Base-by-base conservation (phyloP, 2,113 vertebrate species). In the Oreochromis aureus region DNA sequence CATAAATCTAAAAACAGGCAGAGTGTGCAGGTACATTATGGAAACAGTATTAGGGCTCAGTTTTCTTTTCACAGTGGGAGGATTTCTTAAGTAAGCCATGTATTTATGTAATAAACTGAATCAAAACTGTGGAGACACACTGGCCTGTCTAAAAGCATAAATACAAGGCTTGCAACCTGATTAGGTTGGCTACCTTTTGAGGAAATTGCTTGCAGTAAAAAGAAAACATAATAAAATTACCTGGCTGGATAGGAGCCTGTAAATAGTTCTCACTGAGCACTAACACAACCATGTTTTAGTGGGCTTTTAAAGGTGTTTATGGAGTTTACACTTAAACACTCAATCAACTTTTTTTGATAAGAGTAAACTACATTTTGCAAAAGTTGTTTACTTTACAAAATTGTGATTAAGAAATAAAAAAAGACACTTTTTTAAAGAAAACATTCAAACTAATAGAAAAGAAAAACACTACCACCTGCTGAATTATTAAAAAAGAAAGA, bases 191-290 rank as follows among this genome's bases (percentile, higher is more conserved):
- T 87, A 73, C 66, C 24, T 69, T 86, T 89, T 85, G 48, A 84
- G 80, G 80, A 85, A 92, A 89, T 76, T 78, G 82, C 61, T 82
- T 55, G 32, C 59, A 51, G 81, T 55, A 66, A 71, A 84, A 89
- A 80, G 56, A 32, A 54, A 82, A 59, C 15, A 44, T 59, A 56
- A 56, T 86, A 53, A 73, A 41, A 81, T 79, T 66, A 51, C 53
- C 81, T 66, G 39, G 19, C 73, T 79, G 82, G 55, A 86, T 5
- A 69, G 73, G 82, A 54, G 24, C 30, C 39, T 55, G 55, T 54
- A 32, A n/a, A n/a, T 54, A 48, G 18, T n/a, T n/a, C 76, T 30
- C 41, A 76, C 71, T 78, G 27, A 78, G 71, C 73, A 32, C 27
- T 19, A 51, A 32, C 24, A 63, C 44, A 34, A 27, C 27, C 10